Evolutionary conservation across 1,140 invertebrate genomes (phyloP).

Genomic region (Archegozetes longisetosus): DNA sequence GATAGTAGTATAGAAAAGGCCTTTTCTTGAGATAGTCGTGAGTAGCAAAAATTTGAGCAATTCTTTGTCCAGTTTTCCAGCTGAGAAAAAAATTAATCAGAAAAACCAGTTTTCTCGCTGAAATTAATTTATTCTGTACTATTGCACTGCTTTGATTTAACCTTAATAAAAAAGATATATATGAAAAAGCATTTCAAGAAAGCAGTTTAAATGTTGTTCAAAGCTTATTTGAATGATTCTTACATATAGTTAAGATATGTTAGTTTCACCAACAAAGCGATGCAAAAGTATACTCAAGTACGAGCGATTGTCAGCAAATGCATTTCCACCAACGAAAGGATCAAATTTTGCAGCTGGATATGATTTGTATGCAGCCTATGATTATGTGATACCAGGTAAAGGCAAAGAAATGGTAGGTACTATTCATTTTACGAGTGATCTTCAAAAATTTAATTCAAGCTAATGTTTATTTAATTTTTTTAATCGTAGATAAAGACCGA

Average conservation of each 20-base stretch:
- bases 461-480: background rate
- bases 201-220: too few species aligned
- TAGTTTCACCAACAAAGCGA: background rate
- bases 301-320: constrained; percentile 57
- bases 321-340: constrained; percentile 61
- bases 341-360: constrained; percentile 72
- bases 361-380: constrained; percentile 82
- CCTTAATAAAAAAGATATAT: too few species aligned
- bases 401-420: constrained; percentile 52
- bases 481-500: constrained; percentile 55
- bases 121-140: too few species aligned
- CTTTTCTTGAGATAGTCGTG: too few species aligned
- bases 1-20: too few species aligned
- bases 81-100: too few species aligned
- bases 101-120: too few species aligned
- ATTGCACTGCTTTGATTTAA: too few species aligned
- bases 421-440: background rate
- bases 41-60: too few species aligned
- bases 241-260: background rate
- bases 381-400: constrained; percentile 56
- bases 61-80: too few species aligned
- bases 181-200: too few species aligned
- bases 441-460: background rate
- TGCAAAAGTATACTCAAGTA: constrained; percentile 50
- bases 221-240: too few species aligned